Evolutionary conservation across 1,140 invertebrate genomes (phyloP), one percentile per base, ranked within the genome.

Genomic region (Cydia pomonella): DNA sequence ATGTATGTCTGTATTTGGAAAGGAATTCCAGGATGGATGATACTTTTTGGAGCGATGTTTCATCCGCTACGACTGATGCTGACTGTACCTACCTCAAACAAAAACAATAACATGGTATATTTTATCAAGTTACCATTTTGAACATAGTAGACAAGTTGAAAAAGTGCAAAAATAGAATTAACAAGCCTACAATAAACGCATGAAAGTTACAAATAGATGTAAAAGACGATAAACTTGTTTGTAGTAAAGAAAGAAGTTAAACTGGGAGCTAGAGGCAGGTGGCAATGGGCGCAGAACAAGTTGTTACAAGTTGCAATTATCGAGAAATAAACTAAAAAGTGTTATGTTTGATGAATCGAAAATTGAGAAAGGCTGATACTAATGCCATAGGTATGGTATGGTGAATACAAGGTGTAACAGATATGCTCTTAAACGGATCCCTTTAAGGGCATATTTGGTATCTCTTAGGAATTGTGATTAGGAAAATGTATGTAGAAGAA

Each of bases 241-340:
- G 13, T 9, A 27, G 18, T 69, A 69, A 69, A 69, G 64, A 69
- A 69, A 69, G 64, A 69, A 69, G 29, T 69, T 5, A 69, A 38
- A 38, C 64, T 33, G 64, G 64, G 64, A 21, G n/a, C 64, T 69
- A n/a, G 29, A 16, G 27, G 64, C 64, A 69, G 64, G 64, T 69
- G 64, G 53, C 53, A 59, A 53, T 23, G n/a, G 21, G 53, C 27
- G 0, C 18, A 9, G 29, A 69, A 21, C 64, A 33, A 38, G 64
- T 69, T 16, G 7, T 16, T 69, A 1, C 27, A 33, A 33, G 27
- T 33, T 69, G 2, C 9, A 33, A 69, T 38, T 33, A 69, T 10
- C 6, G 29, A 13, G 16, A 38, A 69, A 69, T 38, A 69, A 69
- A 66, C 25, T 27, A 29, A 66, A 29, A 66, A 44, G 41, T 29